These are phyloP conservation scores for Channa argus DNA, from an alignment of 2,113 vertebrate species.

Conservation along the genomic window DNA sequence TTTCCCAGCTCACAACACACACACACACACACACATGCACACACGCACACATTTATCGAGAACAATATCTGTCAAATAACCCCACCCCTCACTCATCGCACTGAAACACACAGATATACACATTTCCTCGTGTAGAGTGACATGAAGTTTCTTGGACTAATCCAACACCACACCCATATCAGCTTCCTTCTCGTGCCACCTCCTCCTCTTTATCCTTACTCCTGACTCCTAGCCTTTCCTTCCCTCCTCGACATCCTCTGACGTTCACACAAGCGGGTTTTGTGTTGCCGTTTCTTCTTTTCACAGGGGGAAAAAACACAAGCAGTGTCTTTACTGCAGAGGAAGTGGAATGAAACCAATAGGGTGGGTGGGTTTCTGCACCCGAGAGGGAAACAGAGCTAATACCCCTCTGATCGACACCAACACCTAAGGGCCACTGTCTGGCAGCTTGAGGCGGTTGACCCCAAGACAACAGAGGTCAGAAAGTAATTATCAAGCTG, in stretches of 20 bases:
- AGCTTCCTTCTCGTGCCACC: conserved; percentile 31
- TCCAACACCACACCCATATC: conserved; percentile 23
- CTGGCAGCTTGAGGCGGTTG: conserved; percentile 42
- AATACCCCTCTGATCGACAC: conserved; percentile 31
- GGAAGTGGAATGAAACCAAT: conserved; percentile 21
- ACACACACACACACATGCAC: conserved; percentile 34
- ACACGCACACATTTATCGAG: conserved; percentile 30
- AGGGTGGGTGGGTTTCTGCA: conserved; percentile 55
- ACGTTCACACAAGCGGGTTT: conserved; percentile 8
- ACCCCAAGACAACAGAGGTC: conserved; percentile 61
- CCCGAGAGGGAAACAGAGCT: conserved; percentile 21
- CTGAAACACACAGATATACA: conserved; percentile 40
- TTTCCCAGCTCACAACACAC: conserved; percentile 71
- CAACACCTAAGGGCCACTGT: conserved; percentile 21
- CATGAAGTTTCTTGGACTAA: conserved; percentile 30
- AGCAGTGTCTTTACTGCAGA: conserved; percentile 26
- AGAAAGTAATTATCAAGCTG: conserved; percentile 69
- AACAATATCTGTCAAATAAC: conserved; percentile 50
- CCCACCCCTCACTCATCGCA: conserved; percentile 44
- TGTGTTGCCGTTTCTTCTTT: conserved; percentile 16
- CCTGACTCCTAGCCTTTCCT: conserved; percentile 54
- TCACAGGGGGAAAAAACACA: conserved; percentile 5
- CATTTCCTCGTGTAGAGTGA: conserved; percentile 11
- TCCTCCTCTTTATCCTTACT: conserved; percentile 49
- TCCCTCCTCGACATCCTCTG: conserved; percentile 45